Evolutionary conservation across 2,113 vertebrate species (phyloP), one percentile per base, ranked within the genome.

Genomic region (Willisornis vidua): DNA sequence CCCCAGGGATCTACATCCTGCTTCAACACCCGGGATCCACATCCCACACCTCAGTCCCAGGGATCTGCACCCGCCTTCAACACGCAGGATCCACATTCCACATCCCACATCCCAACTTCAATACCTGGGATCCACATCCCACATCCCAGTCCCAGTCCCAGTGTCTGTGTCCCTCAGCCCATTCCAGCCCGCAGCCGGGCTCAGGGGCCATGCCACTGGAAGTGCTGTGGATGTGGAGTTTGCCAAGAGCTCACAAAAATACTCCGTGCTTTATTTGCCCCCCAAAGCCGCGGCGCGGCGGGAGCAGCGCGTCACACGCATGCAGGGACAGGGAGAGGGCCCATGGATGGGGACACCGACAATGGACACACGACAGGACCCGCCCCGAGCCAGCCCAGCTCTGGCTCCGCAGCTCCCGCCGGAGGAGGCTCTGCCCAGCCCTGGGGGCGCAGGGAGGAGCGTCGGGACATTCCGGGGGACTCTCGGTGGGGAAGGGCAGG

Each of bases 231-330:
- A 57, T 12, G 13, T 22, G 24, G n/a, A 39, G n/a, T 41, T 14
- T 28, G 8, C 39, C 1, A 0, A 51, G 81, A 77, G 61, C 57
- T 93, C 78, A 68, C 88, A 73, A 92, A 97, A 91, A 86, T 91
- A 63, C 45, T 49, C 19, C 39, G 78, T 14, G 63, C 66, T 97
- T 97, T 97, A 97, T 96, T 97, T 39, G 71, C 33, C 63, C 75
- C 88, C 55, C 62, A 41, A 72, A 84, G 31, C 29, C 55, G 49
- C 9, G 31, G 86, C 6, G 43, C 70, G 0, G 52, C 18, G 0
- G 76, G 22, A 63, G 19, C 71, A 73, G 70, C 70, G 12, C 2
- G 1, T 37, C 85, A 59, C 73, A 82, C 26, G 0, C 88, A 87
- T 51, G 81, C 91, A 80, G 68, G 67, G 57, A 54, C 31, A 10